phyloP scores from a whole-genome alignment of 2,888 invertebrate genomes.

The Drosophila ustulata region DNA sequence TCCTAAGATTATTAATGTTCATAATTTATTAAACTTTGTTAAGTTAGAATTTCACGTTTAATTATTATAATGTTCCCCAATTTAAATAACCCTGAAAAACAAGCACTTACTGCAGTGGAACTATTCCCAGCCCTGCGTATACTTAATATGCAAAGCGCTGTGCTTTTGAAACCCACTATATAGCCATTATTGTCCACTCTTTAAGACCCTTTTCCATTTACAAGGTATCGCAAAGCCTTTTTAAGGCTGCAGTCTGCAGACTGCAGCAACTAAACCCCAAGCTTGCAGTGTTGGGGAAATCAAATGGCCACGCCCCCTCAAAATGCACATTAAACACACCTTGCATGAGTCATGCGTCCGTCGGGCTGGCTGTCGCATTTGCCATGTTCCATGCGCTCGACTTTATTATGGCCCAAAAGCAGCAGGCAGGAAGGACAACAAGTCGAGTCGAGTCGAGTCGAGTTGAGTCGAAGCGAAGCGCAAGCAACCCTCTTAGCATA shows the following conservation, averaged over 20 bases:
- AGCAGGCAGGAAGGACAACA: slow-evolving; percentile 44
- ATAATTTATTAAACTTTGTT: no score
- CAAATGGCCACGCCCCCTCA: slow-evolving; percentile 18
- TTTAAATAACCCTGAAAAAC: no score
- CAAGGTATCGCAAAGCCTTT: slow-evolving; percentile 43
- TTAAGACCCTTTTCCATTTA: accelerated
- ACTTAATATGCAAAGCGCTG: slow-evolving; percentile 9
- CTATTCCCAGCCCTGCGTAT: background rate
- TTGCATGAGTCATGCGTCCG: slow-evolving; percentile 72
- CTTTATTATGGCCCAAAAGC: slow-evolving; percentile 71
- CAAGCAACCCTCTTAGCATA: slow-evolving; percentile 57
- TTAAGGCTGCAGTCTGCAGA: slow-evolving; percentile 28
- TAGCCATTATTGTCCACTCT: background rate
- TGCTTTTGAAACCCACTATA: no score
- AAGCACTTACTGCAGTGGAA: no score
- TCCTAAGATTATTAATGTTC: no score
- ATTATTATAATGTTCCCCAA: no score
- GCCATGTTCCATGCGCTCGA: slow-evolving; percentile 55
- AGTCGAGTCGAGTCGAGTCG: background rate
- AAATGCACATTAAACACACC: slow-evolving; percentile 74
- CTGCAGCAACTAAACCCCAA: slow-evolving; percentile 13
- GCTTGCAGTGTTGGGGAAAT: slow-evolving; percentile 8
- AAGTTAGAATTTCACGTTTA: no score
- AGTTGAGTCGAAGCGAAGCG: background rate
- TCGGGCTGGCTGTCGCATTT: slow-evolving; percentile 54